These are phyloP conservation scores for Siniperca knerii DNA, from an alignment of 2,113 vertebrate species.

Conservation along the genomic window DNA sequence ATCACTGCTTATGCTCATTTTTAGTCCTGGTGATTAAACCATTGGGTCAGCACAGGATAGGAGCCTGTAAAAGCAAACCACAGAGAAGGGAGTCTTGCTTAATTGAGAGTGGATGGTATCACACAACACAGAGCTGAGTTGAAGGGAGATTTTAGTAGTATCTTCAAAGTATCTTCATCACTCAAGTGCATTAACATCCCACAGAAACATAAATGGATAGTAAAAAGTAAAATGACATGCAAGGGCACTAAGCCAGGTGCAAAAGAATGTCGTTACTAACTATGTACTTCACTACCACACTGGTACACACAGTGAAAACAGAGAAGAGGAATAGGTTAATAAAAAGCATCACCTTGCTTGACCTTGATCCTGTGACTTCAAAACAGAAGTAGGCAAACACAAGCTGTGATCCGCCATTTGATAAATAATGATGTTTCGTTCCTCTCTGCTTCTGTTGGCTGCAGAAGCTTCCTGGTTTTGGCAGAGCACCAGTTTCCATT, in stretches of 20 bases:
- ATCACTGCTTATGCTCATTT: slow-evolving; percentile 99
- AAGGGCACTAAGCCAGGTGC: slow-evolving; percentile 8
- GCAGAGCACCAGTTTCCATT: slow-evolving; percentile 74
- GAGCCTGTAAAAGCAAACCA: slow-evolving; percentile 83
- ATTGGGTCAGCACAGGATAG: slow-evolving; percentile 96
- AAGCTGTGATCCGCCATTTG: slow-evolving; percentile 38
- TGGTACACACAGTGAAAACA: slow-evolving; percentile 29
- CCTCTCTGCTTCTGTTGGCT: slow-evolving; percentile 29
- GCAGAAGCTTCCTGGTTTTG: slow-evolving; percentile 43
- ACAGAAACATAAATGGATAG: slow-evolving; percentile 11
- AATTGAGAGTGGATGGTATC: not conserved
- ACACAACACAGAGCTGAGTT: slow-evolving; percentile 2
- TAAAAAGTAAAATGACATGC: slow-evolving; percentile 22
- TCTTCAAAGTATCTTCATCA: not conserved
- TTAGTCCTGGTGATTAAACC: slow-evolving; percentile 98
- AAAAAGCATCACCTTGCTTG: slow-evolving; percentile 70
- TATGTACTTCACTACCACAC: slow-evolving; percentile 29
- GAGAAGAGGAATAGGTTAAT: slow-evolving; percentile 49
- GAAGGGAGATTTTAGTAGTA: not conserved
- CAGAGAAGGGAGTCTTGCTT: not conserved
- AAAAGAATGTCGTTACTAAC: slow-evolving; percentile 13
- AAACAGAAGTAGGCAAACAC: slow-evolving; percentile 19
- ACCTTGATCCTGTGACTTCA: slow-evolving; percentile 76
- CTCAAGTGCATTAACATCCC: slow-evolving; percentile 1
- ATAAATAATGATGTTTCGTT: slow-evolving; percentile 55